These are phyloP conservation scores for Diogma glabrata DNA, from an alignment of 2,888 invertebrate genomes.

Conservation along the genomic window DNA sequence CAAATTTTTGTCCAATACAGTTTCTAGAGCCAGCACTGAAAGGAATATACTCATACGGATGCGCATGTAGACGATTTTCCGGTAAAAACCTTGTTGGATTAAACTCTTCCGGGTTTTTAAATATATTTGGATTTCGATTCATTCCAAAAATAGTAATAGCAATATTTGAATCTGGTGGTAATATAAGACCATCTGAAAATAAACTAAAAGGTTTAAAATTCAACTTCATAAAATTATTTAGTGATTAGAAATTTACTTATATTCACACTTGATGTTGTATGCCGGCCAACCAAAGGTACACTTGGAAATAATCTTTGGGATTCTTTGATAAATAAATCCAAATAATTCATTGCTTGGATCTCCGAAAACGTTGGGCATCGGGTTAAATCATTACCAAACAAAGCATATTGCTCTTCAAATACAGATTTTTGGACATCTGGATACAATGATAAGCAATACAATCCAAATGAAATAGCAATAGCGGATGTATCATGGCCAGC, in stretches of 20 bases:
- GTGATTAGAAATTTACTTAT: neutral
- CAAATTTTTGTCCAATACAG: conserved; percentile 44
- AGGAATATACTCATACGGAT: conserved; percentile 44
- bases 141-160: conserved; percentile 18
- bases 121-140: conserved; percentile 19
- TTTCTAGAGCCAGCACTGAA: conserved; percentile 55
- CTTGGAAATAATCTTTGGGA: conserved; percentile 30
- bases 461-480: conserved; percentile 41
- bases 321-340: conserved; percentile 32
- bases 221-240: neutral
- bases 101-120: conserved; percentile 29
- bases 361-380: conserved; percentile 27
- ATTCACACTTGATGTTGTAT: conserved; percentile 27
- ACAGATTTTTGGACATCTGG: conserved; percentile 41
- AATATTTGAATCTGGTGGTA: conserved; percentile 26
- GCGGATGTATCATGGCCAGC: conserved; percentile 48
- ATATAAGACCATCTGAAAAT: conserved; percentile 25
- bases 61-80: conserved; percentile 27
- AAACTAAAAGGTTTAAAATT: neutral
- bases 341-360: conserved; percentile 29
- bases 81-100: conserved; percentile 43
- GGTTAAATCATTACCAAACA: conserved; percentile 34
- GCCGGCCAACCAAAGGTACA: conserved; percentile 28
- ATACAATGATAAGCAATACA: conserved; percentile 41
- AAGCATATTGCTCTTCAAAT: conserved; percentile 37